These are phyloP conservation scores for Oreocharis arfaki DNA, from an alignment of 2,113 vertebrate genomes.

Conservation along the genomic window DNA sequence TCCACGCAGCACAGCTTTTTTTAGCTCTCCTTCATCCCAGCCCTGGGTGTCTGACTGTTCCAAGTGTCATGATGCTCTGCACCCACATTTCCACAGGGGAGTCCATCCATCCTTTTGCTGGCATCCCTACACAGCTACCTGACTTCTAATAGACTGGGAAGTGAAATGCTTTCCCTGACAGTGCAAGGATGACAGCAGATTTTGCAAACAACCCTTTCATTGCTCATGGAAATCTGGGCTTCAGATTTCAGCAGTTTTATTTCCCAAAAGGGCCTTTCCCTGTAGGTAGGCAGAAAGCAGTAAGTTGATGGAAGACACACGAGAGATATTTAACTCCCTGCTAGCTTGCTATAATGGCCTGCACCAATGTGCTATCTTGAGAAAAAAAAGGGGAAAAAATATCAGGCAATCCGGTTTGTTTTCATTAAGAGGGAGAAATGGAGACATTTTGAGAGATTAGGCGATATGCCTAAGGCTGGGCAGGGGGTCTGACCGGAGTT, in stretches of 20 bases:
- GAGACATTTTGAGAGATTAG: neutral
- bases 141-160: neutral
- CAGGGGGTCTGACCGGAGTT: neutral
- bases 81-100: fast-evolving
- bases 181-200: neutral
- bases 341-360: neutral
- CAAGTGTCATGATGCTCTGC: fast-evolving
- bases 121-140: neutral
- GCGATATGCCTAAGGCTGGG: neutral
- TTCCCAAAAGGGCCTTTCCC: neutral
- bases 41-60: neutral
- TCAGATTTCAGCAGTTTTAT: neutral
- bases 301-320: neutral
- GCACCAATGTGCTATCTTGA: neutral
- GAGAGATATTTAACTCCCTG: neutral
- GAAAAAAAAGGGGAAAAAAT: neutral
- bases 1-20: neutral
- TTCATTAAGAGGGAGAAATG: neutral
- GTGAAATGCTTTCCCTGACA: neutral
- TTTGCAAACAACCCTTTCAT: neutral
- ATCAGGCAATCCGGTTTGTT: neutral
- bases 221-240: neutral
- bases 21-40: neutral
- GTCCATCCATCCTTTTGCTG: neutral
- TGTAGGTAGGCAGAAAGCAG: neutral